Evolutionary conservation across 2,797 vertebrate species (phyloP), one percentile per base, ranked within the genome.

Genomic region (Lacerta viridis): DNA sequence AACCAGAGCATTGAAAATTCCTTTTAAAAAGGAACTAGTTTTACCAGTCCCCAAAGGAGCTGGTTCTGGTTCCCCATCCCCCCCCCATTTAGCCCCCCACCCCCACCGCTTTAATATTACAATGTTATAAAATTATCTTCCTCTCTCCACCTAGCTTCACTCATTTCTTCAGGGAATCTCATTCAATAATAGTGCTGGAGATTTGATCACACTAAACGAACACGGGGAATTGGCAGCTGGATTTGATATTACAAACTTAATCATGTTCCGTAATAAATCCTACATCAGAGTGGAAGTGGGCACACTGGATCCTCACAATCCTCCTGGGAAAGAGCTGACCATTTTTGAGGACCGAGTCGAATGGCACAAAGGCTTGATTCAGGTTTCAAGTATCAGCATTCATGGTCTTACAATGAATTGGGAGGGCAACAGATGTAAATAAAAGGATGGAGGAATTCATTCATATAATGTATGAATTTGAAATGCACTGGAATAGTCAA

Each of bases 171-270:
- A 10, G 9, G 2, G 43, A 25, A 78, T 50, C 41, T 78, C 76
- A 46, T 46, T 78, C 76, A 78, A 78, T 43, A 78, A 78, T 11
- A 78, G 76, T 50, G 76, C 23, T 46, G 76, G 43, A 20, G 76
- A 78, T 25, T 43, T 46, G 50, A 46, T 78, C 29, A 3, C 23
- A 29, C 15, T 78, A 10, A 78, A 78, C 7, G 76, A 50, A 29
- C 76, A 78, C 6, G 76, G 76, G 23, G 76, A 78, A 29, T n/a
- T 78, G 29, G 27, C 41, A 78, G 76, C 76, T 29, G 76, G 76
- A 46, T 78, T 50, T 78, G 76, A 50, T 50, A 78, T 78, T n/a
- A 78, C 76, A 11, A 78, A 78, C 76, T 50, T 78, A 43, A 43
- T 78, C 76, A 78, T 43, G 4, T 78, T 78, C 43, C 39, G 20